phyloP scores from a whole-genome alignment of 2,888 invertebrate genomes.

The Alcis repandata region DNA sequence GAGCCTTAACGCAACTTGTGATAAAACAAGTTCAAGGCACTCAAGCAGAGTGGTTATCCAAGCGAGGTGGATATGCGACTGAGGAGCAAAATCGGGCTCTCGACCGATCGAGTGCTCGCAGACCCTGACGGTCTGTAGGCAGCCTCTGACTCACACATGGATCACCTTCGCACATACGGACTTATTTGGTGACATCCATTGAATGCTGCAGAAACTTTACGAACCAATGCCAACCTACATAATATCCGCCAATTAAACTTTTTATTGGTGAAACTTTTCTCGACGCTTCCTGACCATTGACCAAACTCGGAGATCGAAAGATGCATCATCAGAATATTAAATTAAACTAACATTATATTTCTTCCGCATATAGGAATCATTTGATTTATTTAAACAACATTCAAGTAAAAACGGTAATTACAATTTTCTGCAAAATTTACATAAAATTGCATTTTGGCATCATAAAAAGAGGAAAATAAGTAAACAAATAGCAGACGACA shows the following conservation, averaged over 20 bases:
- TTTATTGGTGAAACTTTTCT: constrained; percentile 37
- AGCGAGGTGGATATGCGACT: constrained; percentile 69
- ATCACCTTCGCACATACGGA: constrained; percentile 83
- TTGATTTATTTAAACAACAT: not conserved
- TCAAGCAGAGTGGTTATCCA: constrained; percentile 60
- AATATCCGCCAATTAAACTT: constrained; percentile 48
- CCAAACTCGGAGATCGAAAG: not conserved
- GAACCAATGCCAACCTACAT: constrained; percentile 68
- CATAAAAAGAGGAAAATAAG: constrained; percentile 48
- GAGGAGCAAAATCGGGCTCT: constrained; percentile 54
- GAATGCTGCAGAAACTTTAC: constrained; percentile 70
- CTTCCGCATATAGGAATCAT: not conserved
- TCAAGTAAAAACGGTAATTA: not conserved
- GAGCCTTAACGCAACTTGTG: constrained; percentile 59
- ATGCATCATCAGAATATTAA: constrained; percentile 3
- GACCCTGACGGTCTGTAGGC: constrained; percentile 64
- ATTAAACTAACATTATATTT: not conserved
- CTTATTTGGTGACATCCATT: constrained; percentile 83
- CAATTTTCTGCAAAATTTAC: not conserved
- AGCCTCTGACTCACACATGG: constrained; percentile 72
- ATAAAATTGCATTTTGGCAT: constrained; percentile 40
- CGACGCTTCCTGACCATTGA: constrained; percentile 19
- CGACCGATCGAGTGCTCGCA: constrained; percentile 44
- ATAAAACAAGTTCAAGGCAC: constrained; percentile 62
- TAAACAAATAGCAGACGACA: constrained; percentile 64